phyloP scores from a whole-genome alignment of 2,113 vertebrate species.

The Puffinus mauretanicus region DNA sequence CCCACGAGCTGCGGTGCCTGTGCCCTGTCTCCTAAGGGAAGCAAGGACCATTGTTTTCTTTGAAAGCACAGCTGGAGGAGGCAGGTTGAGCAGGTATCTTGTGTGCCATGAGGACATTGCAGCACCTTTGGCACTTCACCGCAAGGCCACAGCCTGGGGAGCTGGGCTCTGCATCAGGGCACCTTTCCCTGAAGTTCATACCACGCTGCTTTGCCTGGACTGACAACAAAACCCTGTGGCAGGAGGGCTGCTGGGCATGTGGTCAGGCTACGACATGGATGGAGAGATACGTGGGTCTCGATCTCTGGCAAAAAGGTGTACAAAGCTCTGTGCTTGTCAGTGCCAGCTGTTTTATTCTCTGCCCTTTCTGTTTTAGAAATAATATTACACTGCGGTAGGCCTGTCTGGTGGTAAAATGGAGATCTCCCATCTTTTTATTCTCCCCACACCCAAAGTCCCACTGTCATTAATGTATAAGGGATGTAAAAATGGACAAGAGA shows the following conservation, averaged over 20 bases:
- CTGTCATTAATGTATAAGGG: neutral
- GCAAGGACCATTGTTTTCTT: neutral
- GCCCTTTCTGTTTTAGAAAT: neutral
- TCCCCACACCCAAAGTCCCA: neutral
- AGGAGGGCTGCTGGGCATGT: neutral
- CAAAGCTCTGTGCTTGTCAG: neutral
- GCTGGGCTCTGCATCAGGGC: neutral
- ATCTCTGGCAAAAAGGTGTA: neutral
- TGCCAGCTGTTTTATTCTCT: neutral
- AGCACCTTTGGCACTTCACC: neutral
- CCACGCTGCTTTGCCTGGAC: neutral
- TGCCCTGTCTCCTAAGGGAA: neutral
- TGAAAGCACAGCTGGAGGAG: neutral
- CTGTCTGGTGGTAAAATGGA: neutral
- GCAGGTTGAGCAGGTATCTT: neutral
- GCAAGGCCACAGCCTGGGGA: fast-evolving
- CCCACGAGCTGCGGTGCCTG: neutral
- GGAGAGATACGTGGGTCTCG: neutral
- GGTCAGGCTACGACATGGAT: neutral
- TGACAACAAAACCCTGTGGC: neutral
- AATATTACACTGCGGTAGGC: neutral
- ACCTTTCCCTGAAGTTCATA: neutral
- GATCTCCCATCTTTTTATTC: neutral
- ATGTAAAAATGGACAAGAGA: neutral
- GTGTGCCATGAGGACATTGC: neutral